A percentile compares a stretch with the other conserved stretches of the same genome.
Evolutionary conservation across 2,797 vertebrate species (phyloP).

Genomic region (Coregonus ussuriensis): DNA sequence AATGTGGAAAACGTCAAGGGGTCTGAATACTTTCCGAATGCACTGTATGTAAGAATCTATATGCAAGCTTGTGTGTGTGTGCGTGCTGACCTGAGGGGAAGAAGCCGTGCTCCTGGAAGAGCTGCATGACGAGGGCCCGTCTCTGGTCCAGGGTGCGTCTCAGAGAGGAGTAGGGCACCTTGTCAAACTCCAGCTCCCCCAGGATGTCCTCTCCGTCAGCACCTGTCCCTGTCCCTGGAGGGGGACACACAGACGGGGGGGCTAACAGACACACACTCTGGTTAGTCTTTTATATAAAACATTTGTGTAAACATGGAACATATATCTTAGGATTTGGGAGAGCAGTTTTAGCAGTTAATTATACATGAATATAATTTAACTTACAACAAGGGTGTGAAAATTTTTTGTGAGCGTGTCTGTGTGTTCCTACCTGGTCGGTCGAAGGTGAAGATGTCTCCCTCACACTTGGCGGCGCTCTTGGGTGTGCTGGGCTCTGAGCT

Average conservation of each 20-base stretch:
- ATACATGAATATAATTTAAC: too few species aligned
- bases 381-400: not conserved
- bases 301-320: not conserved
- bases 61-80: conserved; percentile 8
- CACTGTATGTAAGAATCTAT: not conserved
- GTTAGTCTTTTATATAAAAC: not conserved
- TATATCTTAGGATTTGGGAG: not conserved
- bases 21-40: too few species aligned
- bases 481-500: conserved; percentile 93
- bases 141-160: conserved; percentile 90
- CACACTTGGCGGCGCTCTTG: conserved; percentile 91
- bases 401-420: not conserved
- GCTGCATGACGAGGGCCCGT: conserved; percentile 92
- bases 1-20: too few species aligned
- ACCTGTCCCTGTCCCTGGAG: conserved; percentile 51
- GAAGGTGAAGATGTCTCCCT: conserved; percentile 94
- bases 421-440: conserved; percentile 81
- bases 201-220: conserved; percentile 87
- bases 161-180: conserved; percentile 90
- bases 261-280: not conserved
- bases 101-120: conserved; percentile 94
- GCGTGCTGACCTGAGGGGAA: conserved; percentile 84
- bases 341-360: not conserved
- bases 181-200: conserved; percentile 91
- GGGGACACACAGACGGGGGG: not conserved